phyloP scores from a whole-genome alignment of 2,888 invertebrate genomes.

The Barypeithes pellucidus region DNA sequence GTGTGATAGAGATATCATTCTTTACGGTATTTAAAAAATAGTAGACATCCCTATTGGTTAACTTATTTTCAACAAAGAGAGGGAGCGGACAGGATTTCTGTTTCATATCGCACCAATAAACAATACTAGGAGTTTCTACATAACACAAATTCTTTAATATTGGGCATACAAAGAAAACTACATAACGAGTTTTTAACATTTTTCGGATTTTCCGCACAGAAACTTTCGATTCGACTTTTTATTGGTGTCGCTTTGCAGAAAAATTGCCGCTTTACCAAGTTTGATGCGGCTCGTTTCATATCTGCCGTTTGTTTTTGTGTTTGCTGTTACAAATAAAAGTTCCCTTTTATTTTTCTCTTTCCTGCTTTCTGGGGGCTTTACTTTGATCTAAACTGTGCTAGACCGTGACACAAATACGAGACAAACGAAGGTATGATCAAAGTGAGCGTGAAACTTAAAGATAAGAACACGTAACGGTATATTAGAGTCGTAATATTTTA shows the following conservation, averaged over 20 bases:
- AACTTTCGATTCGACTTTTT: slow-evolving; percentile 35
- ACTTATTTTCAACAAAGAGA: no score
- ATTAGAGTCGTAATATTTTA: no score
- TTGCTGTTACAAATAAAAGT: slow-evolving; percentile 32
- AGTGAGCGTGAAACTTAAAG: background rate
- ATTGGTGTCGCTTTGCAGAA: slow-evolving; percentile 33
- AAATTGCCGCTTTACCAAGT: slow-evolving; percentile 38
- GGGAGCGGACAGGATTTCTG: no score
- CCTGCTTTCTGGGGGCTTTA: slow-evolving; percentile 8
- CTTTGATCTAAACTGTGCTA: slow-evolving; percentile 25
- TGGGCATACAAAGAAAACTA: background rate
- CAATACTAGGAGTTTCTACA: no score
- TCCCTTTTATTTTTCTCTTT: slow-evolving; percentile 12
- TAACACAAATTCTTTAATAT: no score
- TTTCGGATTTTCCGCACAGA: background rate
- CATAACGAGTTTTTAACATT: slow-evolving; percentile 5
- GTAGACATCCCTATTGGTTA: no score
- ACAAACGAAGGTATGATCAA: background rate
- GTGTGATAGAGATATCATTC: no score
- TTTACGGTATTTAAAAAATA: no score
- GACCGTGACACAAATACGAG: slow-evolving; percentile 10
- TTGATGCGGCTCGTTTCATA: slow-evolving; percentile 40
- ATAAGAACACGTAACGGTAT: background rate
- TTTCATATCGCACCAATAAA: no score
- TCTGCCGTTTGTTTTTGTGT: slow-evolving; percentile 37